Evolutionary conservation across 2,888 invertebrate genomes (phyloP).

Genomic region (Aphodius sticticus): DNA sequence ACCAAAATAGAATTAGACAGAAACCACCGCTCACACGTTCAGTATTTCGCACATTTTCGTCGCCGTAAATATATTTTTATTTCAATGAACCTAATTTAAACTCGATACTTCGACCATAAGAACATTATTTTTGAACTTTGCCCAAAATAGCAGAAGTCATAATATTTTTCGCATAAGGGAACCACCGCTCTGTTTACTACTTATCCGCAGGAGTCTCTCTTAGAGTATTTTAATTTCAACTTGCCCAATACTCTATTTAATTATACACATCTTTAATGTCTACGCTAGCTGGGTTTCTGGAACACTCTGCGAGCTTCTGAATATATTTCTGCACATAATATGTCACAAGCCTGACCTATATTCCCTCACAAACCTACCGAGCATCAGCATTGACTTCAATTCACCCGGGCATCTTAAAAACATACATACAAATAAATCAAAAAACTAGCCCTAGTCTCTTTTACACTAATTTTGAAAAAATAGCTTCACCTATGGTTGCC

Average conservation of each 20-base stretch:
- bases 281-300: slow-evolving; percentile 4
- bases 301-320: not conserved
- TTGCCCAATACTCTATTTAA: slow-evolving; percentile 4
- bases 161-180: not conserved
- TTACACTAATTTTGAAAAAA: no score
- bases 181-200: not conserved
- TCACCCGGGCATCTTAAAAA: not conserved
- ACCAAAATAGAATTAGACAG: slow-evolving; percentile 29
- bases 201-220: not conserved
- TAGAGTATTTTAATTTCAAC: slow-evolving; percentile 4
- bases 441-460: no score
- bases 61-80: not conserved
- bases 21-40: not conserved
- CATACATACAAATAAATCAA: no score
- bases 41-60: slow-evolving; percentile 7
- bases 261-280: slow-evolving; percentile 4
- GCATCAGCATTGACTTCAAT: not conserved
- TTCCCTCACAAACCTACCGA: not conserved
- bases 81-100: slow-evolving; percentile 8
- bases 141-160: not conserved
- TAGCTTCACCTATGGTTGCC: no score
- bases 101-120: slow-evolving; percentile 6
- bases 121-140: not conserved
- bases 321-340: not conserved
- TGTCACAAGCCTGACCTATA: not conserved